Evolutionary conservation across 1,140 invertebrate genomes (phyloP).

Genomic region (Lordiphosa clarofinis): DNA sequence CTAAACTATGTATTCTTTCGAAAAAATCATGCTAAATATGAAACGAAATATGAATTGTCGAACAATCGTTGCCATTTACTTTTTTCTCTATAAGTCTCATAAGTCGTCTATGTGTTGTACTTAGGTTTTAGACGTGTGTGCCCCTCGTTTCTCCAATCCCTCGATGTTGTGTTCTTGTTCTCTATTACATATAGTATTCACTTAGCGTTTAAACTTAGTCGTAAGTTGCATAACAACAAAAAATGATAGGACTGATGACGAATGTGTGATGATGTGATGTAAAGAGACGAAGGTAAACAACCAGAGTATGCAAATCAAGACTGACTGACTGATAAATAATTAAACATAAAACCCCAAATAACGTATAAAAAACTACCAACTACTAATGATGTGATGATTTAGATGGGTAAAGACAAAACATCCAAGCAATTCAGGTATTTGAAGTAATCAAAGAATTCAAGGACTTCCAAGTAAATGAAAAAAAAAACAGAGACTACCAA

Average conservation of each 20-base stretch:
- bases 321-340: slow-evolving; percentile 47
- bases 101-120: slow-evolving; percentile 67
- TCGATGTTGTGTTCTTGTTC: slow-evolving; percentile 72
- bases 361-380: slow-evolving; percentile 19
- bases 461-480: slow-evolving; percentile 61
- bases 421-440: slow-evolving; percentile 77
- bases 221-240: slow-evolving; percentile 11
- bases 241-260: slow-evolving; percentile 2
- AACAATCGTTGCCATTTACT: slow-evolving; percentile 76
- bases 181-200: slow-evolving; percentile 5
- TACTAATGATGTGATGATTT: slow-evolving; percentile 32
- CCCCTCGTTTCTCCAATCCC: slow-evolving; percentile 46
- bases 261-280: slow-evolving; percentile 3
- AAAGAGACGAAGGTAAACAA: slow-evolving; percentile 11
- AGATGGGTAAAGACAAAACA: slow-evolving; percentile 40
- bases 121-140: slow-evolving; percentile 60
- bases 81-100: slow-evolving; percentile 35
- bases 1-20: slow-evolving; percentile 8
- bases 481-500: slow-evolving; percentile 44
- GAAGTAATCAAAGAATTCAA: slow-evolving; percentile 68
- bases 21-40: slow-evolving; percentile 32
- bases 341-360: slow-evolving; percentile 12
- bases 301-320: slow-evolving; percentile 49
- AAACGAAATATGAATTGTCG: slow-evolving; percentile 72
- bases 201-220: slow-evolving; percentile 3